Evolutionary conservation across 2,797 vertebrate species (phyloP).

Genomic region (Pseudocheirus occidentalis): DNA sequence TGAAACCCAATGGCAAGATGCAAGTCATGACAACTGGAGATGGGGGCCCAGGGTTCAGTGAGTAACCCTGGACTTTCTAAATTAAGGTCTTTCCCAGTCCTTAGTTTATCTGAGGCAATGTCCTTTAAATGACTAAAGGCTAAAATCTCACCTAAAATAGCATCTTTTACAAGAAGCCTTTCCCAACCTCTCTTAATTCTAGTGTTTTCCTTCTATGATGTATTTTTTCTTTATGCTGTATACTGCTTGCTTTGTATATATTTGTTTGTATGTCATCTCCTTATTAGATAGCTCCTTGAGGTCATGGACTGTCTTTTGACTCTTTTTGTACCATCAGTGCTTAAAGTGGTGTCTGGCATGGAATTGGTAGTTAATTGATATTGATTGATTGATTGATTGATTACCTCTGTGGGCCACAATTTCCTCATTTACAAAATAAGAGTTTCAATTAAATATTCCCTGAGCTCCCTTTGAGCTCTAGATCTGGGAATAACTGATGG

Average conservation of each 20-base stretch:
- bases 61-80: not conserved
- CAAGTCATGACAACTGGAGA: not conserved
- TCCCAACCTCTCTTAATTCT: not conserved
- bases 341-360: not conserved
- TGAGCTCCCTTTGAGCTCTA: not conserved
- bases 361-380: slow-evolving; percentile 34
- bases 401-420: not conserved
- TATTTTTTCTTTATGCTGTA: not conserved
- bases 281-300: not conserved
- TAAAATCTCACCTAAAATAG: not conserved
- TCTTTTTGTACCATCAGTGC: not conserved
- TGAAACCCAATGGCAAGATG: not conserved
- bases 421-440: not conserved
- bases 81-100: not conserved
- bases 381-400: slow-evolving; percentile 39
- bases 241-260: not conserved
- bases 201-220: not conserved
- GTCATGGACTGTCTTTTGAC: not conserved
- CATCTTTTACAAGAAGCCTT: not conserved
- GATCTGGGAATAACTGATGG: not conserved
- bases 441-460: not conserved
- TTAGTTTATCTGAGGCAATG: not conserved
- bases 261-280: not conserved
- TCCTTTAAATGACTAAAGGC: not conserved
- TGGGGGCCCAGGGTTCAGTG: not conserved